Evolutionary conservation across 2,113 vertebrate genomes (phyloP).

Genomic region (Lophius piscatorius): DNA sequence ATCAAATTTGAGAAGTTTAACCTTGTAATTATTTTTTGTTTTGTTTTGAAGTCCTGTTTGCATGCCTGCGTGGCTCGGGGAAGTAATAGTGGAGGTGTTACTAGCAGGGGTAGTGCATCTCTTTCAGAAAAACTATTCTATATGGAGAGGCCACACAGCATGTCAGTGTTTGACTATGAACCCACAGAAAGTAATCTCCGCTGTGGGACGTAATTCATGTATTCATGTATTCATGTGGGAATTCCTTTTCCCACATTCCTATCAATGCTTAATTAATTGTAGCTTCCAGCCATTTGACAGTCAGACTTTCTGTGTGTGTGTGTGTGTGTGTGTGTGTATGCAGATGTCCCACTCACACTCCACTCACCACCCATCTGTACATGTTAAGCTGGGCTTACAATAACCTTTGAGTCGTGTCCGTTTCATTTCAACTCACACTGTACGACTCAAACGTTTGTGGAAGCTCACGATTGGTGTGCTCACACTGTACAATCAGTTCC

Average conservation of each 20-base stretch:
- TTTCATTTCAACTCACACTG: no score
- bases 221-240: no score
- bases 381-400: constrained; percentile 62
- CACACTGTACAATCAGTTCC: no score
- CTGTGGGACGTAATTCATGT: constrained; percentile 48
- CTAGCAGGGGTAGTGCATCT: constrained; percentile 15
- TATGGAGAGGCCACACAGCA: constrained; percentile 32
- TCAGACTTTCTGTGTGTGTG: no score
- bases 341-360: constrained; percentile 74
- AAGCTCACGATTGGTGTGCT: no score
- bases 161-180: constrained; percentile 37
- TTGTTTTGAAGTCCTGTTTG: no score
- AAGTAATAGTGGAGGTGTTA: constrained; percentile 9
- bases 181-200: constrained; percentile 42
- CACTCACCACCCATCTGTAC: constrained; percentile 75
- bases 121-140: constrained; percentile 25
- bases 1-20: no score
- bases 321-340: constrained; percentile 63
- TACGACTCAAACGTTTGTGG: no score
- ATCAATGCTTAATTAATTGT: constrained; percentile 75
- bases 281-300: constrained; percentile 72
- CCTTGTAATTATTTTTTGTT: no score
- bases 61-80: background rate
- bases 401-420: no score
- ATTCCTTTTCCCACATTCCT: constrained; percentile 61